A percentile compares a stretch with the other conserved stretches of the same genome.
phyloP scores from a whole-genome alignment of 1,140 invertebrate genomes.

The Neuroterus valhalla region DNA sequence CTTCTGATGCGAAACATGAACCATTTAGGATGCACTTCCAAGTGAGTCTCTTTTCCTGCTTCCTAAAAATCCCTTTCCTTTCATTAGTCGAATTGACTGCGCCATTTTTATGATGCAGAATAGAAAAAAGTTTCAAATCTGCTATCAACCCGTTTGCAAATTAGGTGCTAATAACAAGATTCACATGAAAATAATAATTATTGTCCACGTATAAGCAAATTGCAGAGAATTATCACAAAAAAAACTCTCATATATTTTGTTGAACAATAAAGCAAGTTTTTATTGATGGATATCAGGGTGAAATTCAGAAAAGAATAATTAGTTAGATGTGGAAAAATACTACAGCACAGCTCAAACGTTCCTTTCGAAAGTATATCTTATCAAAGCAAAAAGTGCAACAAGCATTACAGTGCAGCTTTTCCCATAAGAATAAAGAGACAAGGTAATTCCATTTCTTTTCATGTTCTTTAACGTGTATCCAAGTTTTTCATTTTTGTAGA shows the following conservation, averaged over 20 bases:
- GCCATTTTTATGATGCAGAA: no score
- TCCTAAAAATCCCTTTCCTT: no score
- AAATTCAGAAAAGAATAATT: background rate
- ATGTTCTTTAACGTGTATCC: background rate
- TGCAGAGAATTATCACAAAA: background rate
- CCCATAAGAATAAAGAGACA: slow-evolving; percentile 4
- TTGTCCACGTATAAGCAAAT: background rate
- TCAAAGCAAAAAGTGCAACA: slow-evolving; percentile 2
- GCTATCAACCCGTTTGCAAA: no score
- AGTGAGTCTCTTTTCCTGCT: no score
- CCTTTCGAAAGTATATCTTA: background rate
- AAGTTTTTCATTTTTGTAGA: slow-evolving; percentile 1
- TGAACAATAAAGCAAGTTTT: background rate
- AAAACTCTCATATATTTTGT: slow-evolving; percentile 2
- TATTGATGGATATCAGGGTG: background rate
- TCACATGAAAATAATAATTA: background rate
- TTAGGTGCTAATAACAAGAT: no score
- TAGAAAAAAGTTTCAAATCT: no score
- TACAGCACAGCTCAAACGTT: background rate
- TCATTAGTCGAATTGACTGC: no score
- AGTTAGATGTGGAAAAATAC: background rate
- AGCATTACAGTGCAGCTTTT: background rate
- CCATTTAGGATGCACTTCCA: no score
- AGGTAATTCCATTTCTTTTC: background rate
- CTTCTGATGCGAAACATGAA: no score